Base-by-base conservation (phyloP, 2,888 invertebrate genomes). In the Euspilapteryx auroguttella region DNA sequence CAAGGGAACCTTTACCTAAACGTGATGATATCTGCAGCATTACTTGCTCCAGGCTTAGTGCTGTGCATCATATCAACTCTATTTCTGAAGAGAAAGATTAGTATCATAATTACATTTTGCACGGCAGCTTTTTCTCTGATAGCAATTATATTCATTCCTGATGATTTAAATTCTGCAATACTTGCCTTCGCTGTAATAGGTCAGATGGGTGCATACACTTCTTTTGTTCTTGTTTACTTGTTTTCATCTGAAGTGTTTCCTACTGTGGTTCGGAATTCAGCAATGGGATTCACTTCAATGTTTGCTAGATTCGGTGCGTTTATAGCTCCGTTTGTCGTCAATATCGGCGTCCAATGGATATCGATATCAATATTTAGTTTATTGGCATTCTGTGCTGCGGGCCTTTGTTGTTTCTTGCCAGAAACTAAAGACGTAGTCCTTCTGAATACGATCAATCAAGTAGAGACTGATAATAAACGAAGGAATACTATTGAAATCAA, bases 171-270 rank as follows among this genome's bases (percentile, higher is more conserved):
- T 30, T 41, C 42, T 13, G 56, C 76, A 5, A 63, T 86, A n/a
- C 82, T 88, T 14, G 83, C 77, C 12, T 77, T 90, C 38, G 87
- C 88, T 25, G 80, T 86, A 25, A 54, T 86, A 28, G 89, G 87
- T 1, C 84, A 88, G 44, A 81, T 88, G 40, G 89, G 90, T 4
- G 83, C 88, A 31, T 82, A 83, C 6, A 78, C 79, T 9, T 73
- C 83, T 1, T 87, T 86, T 44, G 80, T 83, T 2, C 78, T 81
- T 30, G 65, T 81, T 14, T 87, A 86, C 49, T 78, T 90, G 12
- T 89, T 83, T 51, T 82, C 87, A 5, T 86, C 88, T 0, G 90
- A 91, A 62, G 57, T 90, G 21, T 89, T 87, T 47, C 90, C 90
- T 1, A 91, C 90, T 0, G 82, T 86, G 3, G 80, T 89, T 3